Evolutionary conservation across 2,888 invertebrate genomes (phyloP).

Genomic region (Ametastegia equiseti): DNA sequence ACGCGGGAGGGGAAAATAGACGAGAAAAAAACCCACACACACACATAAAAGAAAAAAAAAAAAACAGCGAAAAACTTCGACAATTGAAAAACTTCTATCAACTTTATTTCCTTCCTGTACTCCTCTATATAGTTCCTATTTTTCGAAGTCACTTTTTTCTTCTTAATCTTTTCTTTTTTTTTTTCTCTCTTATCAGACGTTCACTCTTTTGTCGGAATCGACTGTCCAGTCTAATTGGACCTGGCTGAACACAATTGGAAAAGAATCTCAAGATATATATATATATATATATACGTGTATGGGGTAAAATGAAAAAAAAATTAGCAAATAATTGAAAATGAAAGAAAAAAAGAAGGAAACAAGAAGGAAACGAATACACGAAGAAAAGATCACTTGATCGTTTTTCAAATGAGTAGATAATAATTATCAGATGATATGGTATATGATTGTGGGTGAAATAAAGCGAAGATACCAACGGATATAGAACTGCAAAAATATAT

Average conservation of each 20-base stretch:
- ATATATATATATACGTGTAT: too few relatives aligned
- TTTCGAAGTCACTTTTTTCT: neutral
- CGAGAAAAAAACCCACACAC: too few relatives aligned
- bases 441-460: too few relatives aligned
- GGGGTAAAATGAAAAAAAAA: too few relatives aligned
- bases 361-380: too few relatives aligned
- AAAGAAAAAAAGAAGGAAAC: too few relatives aligned
- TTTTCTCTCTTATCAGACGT: neutral
- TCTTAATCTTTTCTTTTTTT: neutral
- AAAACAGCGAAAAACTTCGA: slow-evolving; percentile 60
- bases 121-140: neutral
- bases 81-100: slow-evolving; percentile 72
- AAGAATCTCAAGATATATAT: neutral
- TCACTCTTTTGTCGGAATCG: neutral
- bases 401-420: too few relatives aligned
- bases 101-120: slow-evolving; percentile 52
- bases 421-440: too few relatives aligned
- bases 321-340: too few relatives aligned
- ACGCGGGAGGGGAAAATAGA: neutral
- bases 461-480: neutral
- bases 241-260: neutral
- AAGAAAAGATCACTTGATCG: too few relatives aligned
- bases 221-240: slow-evolving; percentile 28
- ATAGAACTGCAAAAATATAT: neutral
- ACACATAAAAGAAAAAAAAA: too few relatives aligned